phyloP scores from a whole-genome alignment of 2,797 vertebrate genomes.

The Sorex maritimensis region DNA sequence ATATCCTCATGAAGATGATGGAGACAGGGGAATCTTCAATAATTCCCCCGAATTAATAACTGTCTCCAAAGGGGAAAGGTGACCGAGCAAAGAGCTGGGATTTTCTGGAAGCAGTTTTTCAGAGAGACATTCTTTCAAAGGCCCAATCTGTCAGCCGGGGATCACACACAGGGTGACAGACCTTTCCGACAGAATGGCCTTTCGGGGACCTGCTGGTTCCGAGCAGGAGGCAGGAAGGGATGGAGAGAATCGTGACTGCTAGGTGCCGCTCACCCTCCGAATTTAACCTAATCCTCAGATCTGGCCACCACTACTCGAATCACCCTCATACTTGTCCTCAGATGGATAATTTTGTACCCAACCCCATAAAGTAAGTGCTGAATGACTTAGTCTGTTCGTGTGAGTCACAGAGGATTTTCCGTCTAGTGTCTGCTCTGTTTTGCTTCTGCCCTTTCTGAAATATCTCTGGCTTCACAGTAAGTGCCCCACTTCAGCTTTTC shows the following conservation, averaged over 20 bases:
- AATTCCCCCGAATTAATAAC: constrained; percentile 47
- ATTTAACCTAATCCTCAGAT: not conserved
- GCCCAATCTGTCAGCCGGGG: constrained; percentile 26
- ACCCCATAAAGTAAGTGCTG: not conserved
- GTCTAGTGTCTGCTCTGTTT: not conserved
- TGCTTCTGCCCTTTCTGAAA: not conserved
- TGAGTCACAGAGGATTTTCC: no score
- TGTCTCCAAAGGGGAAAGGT: constrained; percentile 23
- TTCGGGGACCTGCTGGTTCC: constrained; percentile 14
- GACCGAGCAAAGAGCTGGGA: constrained; percentile 41
- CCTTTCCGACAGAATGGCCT: constrained; percentile 37
- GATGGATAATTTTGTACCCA: not conserved
- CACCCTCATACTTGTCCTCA: not conserved
- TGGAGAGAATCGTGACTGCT: not conserved
- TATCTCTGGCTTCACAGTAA: not conserved
- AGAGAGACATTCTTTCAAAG: constrained; percentile 38
- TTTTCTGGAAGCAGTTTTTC: constrained; percentile 79
- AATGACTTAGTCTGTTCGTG: not conserved
- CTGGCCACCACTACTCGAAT: not conserved
- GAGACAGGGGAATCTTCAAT: constrained; percentile 26
- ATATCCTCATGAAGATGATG: not conserved
- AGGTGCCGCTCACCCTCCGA: not conserved
- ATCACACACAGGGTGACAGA: constrained; percentile 39
- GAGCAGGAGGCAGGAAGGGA: not conserved
- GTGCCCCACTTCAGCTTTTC: not conserved